Evolutionary conservation across 2,113 vertebrate genomes (phyloP).

Genomic region (Heterotis niloticus): DNA sequence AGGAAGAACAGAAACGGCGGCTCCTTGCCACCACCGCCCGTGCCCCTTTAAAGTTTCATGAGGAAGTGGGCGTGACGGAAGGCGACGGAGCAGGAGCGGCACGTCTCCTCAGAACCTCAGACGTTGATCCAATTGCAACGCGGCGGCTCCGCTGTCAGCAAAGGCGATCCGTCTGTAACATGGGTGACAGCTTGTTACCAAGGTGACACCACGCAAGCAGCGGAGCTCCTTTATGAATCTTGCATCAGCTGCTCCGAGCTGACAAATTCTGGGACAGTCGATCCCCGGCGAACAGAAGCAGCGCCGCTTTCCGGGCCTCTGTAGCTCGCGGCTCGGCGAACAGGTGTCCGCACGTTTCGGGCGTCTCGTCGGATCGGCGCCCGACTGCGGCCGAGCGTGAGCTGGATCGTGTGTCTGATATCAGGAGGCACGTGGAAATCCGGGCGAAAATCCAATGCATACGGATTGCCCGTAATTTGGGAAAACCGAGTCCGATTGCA

Average conservation of each 20-base stretch:
- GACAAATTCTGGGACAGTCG: slow-evolving; percentile 16
- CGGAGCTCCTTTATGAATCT: slow-evolving; percentile 22
- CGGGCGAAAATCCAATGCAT: slow-evolving; percentile 49
- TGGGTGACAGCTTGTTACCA: slow-evolving; percentile 4
- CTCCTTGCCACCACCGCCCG: no score
- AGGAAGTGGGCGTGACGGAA: no score
- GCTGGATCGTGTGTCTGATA: slow-evolving; percentile 37
- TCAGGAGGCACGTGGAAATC: slow-evolving; percentile 39
- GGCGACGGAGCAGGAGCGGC: background rate
- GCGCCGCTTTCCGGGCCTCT: background rate
- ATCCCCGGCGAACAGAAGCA: background rate
- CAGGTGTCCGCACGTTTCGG: slow-evolving; percentile 12
- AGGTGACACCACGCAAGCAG: slow-evolving; percentile 6
- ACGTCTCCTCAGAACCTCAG: slow-evolving; percentile 7
- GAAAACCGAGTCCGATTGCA: slow-evolving; percentile 39
- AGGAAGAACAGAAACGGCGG: no score
- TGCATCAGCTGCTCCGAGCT: slow-evolving; percentile 10
- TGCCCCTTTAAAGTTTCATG: no score
- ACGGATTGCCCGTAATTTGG: slow-evolving; percentile 50
- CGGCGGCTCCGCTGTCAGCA: background rate
- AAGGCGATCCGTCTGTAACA: background rate
- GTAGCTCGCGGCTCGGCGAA: background rate
- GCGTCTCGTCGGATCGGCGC: slow-evolving; percentile 42
- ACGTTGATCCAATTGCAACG: slow-evolving; percentile 12
- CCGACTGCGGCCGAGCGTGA: slow-evolving; percentile 45